phyloP scores from a whole-genome alignment of 1,140 invertebrate genomes.

The Sitodiplosis mosellana region DNA sequence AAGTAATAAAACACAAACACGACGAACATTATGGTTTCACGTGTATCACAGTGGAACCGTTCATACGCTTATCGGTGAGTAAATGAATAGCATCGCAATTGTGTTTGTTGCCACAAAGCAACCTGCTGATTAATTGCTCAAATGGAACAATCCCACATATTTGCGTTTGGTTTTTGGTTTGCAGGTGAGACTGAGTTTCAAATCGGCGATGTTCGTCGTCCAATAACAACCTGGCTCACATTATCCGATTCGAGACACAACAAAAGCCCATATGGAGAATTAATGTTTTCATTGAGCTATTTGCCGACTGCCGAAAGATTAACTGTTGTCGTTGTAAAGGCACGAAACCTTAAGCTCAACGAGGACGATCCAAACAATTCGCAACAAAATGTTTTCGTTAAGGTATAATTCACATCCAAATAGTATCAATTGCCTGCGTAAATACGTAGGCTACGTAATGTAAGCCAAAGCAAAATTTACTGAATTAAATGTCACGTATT shows the following conservation, averaged over 20 bases:
- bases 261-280: conserved; percentile 44
- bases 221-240: conserved; percentile 32
- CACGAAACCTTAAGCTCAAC: conserved; percentile 44
- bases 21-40: conserved; percentile 25
- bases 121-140: too few species aligned
- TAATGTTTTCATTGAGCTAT: conserved; percentile 70
- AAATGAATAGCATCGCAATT: background rate
- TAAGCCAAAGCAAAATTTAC: conserved; percentile 12
- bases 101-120: too few species aligned
- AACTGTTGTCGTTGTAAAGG: conserved; percentile 64
- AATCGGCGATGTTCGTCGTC: conserved; percentile 26
- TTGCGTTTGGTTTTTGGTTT: background rate
- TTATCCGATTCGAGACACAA: conserved; percentile 30
- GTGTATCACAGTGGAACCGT: conserved; percentile 22
- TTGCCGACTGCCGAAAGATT: conserved; percentile 59
- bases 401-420: conserved; percentile 22
- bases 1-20: conserved; percentile 27
- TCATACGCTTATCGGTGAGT: conserved; percentile 18
- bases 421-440: background rate
- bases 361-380: conserved; percentile 18
- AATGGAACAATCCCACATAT: background rate
- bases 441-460: background rate
- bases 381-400: conserved; percentile 32
- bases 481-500: conserved; percentile 11
- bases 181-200: conserved; percentile 29